Conservation (phyloP, 2,113 vertebrate genomes). For the Cyphomyrus plagiostoma region DNA sequence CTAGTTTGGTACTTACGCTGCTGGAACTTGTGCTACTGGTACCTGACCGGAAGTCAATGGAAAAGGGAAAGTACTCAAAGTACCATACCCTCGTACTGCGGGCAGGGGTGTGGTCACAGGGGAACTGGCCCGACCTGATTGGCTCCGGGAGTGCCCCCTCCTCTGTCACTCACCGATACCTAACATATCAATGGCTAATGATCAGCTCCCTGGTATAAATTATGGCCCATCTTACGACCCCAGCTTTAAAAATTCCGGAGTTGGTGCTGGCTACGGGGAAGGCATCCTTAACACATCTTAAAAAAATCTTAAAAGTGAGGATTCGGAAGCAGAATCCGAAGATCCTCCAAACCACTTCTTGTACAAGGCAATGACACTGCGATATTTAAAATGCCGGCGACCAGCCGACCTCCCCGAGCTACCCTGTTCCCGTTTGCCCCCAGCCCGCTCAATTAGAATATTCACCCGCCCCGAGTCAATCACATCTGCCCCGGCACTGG, state of each 20-base stretch:
- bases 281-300: background rate
- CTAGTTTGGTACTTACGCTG: no score
- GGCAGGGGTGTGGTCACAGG: background rate
- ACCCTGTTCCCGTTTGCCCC: background rate
- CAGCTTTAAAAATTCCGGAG: background rate
- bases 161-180: background rate
- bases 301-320: background rate
- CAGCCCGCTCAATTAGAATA: background rate
- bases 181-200: background rate
- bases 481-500: background rate
- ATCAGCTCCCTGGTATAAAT: background rate
- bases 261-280: background rate
- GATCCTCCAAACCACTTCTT: background rate
- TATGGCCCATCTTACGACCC: background rate
- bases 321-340: background rate
- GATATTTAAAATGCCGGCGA: background rate
- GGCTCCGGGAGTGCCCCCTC: background rate
- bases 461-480: background rate
- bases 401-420: background rate
- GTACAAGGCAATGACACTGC: background rate
- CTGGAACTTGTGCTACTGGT: no score
- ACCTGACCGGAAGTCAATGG: no score
- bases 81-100: background rate
- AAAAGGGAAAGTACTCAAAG: no score
- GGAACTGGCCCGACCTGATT: background rate